Conservation (phyloP, 2,888 invertebrate species). For the Drosophila neonasuta region DNA sequence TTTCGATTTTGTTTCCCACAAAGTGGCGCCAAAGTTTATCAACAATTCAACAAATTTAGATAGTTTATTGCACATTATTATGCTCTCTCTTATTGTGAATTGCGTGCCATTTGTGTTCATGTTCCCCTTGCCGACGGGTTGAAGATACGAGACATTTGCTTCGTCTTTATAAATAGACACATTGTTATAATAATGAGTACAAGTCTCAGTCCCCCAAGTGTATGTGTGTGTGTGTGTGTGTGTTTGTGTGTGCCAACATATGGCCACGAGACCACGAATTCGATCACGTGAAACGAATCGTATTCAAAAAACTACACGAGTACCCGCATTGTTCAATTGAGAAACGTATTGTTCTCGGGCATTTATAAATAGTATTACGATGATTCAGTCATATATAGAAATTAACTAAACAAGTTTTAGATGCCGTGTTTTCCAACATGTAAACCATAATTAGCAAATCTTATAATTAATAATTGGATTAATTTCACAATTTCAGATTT, state of each 20-base stretch:
- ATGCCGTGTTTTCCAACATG: constrained; percentile 12
- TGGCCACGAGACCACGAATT: constrained; percentile 54
- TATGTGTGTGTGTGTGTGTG: constrained; percentile 32
- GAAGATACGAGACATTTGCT: constrained; percentile 47
- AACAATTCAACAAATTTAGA: constrained; percentile 78
- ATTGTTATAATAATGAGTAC: constrained; percentile 46
- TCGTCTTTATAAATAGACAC: constrained; percentile 44
- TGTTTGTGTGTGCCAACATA: constrained; percentile 51
- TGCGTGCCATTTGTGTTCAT: constrained; percentile 43
- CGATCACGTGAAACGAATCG: constrained; percentile 39
- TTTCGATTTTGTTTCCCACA: constrained; percentile 34
- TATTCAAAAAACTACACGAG: constrained; percentile 7
- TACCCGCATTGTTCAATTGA: not conserved
- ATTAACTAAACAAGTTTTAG: constrained; percentile 24
- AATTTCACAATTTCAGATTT: not conserved
- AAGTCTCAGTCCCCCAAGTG: constrained; percentile 33
- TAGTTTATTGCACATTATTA: constrained; percentile 79
- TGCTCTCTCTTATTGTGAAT: constrained; percentile 65
- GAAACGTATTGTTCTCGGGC: constrained; percentile 1
- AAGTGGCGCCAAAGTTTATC: constrained; percentile 79
- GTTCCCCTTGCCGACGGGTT: constrained; percentile 15
- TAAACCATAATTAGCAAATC: constrained; percentile 7
- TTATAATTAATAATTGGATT: constrained; percentile 16
- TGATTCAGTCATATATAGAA: not conserved
- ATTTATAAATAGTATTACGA: constrained; percentile 33